Evolutionary conservation across 1,140 invertebrate genomes (phyloP), one percentile per base, ranked within the genome.

Genomic region (Orussus abietinus): DNA sequence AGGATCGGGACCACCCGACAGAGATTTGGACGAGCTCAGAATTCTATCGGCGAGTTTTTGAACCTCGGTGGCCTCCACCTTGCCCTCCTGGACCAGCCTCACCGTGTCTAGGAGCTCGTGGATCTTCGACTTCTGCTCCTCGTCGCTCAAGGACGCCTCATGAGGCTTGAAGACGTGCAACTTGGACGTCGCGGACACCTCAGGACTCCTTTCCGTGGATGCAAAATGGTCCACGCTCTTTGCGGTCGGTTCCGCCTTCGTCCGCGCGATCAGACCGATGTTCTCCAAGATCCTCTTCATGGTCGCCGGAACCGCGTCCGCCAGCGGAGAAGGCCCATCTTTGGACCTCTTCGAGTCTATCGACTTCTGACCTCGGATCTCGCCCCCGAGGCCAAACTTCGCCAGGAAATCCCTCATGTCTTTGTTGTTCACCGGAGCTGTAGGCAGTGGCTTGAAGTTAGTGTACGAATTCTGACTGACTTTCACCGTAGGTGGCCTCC

Each of bases 391-490:
- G 3, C 80, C 80, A 48, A 80, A 82, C 25, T 55, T 69, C 0
- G 75, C 69, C 12, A 82, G 46, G 18, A 82, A 75, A 7, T 74
- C 66, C 40, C 70, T 72, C 78, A 82, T 81, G 21, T 78, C 78
- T 20, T 69, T 55, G 31, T 76, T 69, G 19, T 62, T 61, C 1
- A 72, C 52, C 3, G 45, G 51, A 6, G 67, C 66, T 9, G 66
- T 67, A 6, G 79, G 79, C 4, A 82, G 46, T 2, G 78, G 78
- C 55, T 81, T 82, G 41, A 82, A 82, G 11, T 64, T 73, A 0
- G 70, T 59, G 43, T 79, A 82, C 0, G 75, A 75, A 30, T 75
- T 64, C 7, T 59, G 66, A 19, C 62, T 55, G 10, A 66, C 47
- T 45, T 54, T n/a, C 7, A 45, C 11, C 33, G 19, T 19, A 26